phyloP scores from a whole-genome alignment of 2,888 invertebrate genomes.

The Gari tellinella region DNA sequence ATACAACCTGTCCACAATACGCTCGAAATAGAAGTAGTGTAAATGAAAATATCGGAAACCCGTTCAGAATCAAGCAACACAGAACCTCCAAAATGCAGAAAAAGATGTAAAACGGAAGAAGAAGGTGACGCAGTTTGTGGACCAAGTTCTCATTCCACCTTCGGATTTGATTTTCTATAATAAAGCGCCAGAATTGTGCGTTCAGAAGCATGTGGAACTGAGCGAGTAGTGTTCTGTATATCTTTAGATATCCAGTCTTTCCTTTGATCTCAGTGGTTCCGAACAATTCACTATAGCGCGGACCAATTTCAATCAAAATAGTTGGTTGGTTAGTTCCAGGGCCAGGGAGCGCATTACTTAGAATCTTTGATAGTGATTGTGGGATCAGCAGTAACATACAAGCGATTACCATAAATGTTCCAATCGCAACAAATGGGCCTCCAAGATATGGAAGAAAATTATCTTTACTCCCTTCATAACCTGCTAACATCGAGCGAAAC shows the following conservation, averaged over 20 bases:
- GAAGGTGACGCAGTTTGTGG: neutral
- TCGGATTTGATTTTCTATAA: conserved; percentile 24
- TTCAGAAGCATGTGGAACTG: conserved; percentile 58
- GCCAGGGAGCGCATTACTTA: conserved; percentile 31
- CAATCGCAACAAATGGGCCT: conserved; percentile 53
- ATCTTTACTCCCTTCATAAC: conserved; percentile 40
- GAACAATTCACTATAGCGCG: conserved; percentile 13
- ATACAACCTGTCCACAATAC: conserved; percentile 20
- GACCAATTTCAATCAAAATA: conserved; percentile 1
- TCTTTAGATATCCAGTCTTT: conserved; percentile 30
- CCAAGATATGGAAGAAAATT: conserved; percentile 56
- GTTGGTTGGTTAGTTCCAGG: neutral
- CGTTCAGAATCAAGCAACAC: conserved; percentile 35
- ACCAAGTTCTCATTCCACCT: conserved; percentile 17
- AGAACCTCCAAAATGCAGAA: conserved; percentile 43
- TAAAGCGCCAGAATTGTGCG: conserved; percentile 49
- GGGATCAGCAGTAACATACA: conserved; percentile 39
- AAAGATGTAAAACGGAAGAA: conserved; percentile 38
- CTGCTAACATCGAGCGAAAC: conserved; percentile 58
- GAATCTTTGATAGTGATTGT: conserved; percentile 28
- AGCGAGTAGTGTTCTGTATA: conserved; percentile 39
- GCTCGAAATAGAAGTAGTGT: conserved; percentile 34
- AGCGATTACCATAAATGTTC: conserved; percentile 33
- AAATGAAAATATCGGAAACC: conserved; percentile 50
- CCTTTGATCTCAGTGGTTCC: conserved; percentile 30